Evolutionary conservation across 2,888 invertebrate genomes (phyloP).

Genomic region (Cephus pygmeus): DNA sequence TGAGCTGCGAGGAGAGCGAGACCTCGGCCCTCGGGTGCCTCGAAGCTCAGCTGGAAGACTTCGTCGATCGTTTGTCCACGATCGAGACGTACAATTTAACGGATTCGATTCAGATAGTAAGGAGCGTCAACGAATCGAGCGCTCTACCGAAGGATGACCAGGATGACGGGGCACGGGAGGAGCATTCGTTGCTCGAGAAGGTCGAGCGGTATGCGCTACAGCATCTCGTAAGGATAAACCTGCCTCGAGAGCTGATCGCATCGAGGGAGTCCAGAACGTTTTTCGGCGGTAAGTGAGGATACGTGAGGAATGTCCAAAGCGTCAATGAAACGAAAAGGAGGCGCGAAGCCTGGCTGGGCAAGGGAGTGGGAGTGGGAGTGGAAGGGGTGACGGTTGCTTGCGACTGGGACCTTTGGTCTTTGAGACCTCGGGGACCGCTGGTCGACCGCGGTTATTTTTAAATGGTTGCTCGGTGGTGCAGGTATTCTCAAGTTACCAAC

Average conservation of each 20-base stretch:
- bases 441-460: too few species aligned
- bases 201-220: constrained; percentile 71
- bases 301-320: too few species aligned
- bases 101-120: constrained; percentile 69
- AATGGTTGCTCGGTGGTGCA: too few species aligned
- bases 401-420: too few species aligned
- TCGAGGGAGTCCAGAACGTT: constrained; percentile 55
- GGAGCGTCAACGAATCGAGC: constrained; percentile 31
- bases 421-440: too few species aligned
- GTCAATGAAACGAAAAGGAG: too few species aligned
- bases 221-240: constrained; percentile 74
- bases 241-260: constrained; percentile 68
- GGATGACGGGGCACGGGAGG: constrained; percentile 63
- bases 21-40: constrained; percentile 41
- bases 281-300: constrained; percentile 56
- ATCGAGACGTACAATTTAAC: constrained; percentile 71
- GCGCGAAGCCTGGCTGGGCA: too few species aligned
- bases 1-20: constrained; percentile 24
- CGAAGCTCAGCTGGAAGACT: constrained; percentile 65
- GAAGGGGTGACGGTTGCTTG: too few species aligned
- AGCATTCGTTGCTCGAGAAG: constrained; percentile 70
- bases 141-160: constrained; percentile 17
- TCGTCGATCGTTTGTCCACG: constrained; percentile 71
- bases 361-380: too few species aligned
- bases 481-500: too few species aligned